A percentile compares a stretch with the other conserved stretches of the same genome.
phyloP scores from a whole-genome alignment of 2,797 vertebrate species.

The Rhincodon typus region DNA sequence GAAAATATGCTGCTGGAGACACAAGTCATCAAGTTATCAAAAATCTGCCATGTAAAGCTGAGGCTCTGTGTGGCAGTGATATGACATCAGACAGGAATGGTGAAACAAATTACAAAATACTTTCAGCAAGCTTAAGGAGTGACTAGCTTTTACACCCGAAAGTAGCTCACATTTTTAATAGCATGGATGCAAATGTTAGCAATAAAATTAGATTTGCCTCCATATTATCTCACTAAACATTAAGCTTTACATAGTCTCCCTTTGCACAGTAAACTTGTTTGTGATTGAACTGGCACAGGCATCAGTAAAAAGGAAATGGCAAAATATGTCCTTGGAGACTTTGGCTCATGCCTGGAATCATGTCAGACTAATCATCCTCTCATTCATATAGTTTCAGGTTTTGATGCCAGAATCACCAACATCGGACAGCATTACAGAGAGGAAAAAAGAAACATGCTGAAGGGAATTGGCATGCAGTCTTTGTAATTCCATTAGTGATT shows the following conservation, averaged over 20 bases:
- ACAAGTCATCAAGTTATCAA: neutral
- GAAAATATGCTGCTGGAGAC: neutral
- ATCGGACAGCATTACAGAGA: too few species aligned
- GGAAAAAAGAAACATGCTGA: too few species aligned
- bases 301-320: too few species aligned
- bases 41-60: neutral
- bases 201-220: neutral
- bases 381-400: too few species aligned
- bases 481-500: too few species aligned
- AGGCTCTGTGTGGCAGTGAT: neutral
- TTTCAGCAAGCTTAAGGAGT: neutral
- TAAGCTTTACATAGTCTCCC: neutral
- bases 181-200: conserved; percentile 18
- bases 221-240: neutral
- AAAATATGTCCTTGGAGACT: too few species aligned
- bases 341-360: too few species aligned
- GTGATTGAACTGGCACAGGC: too few species aligned
- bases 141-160: neutral
- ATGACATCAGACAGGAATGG: neutral
- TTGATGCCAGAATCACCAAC: too few species aligned
- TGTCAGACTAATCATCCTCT: too few species aligned
- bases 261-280: neutral
- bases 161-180: neutral
- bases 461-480: too few species aligned
- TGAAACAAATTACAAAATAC: neutral